Base-by-base conservation (phyloP, 2,888 invertebrate species). In the Junonia oenone region DNA sequence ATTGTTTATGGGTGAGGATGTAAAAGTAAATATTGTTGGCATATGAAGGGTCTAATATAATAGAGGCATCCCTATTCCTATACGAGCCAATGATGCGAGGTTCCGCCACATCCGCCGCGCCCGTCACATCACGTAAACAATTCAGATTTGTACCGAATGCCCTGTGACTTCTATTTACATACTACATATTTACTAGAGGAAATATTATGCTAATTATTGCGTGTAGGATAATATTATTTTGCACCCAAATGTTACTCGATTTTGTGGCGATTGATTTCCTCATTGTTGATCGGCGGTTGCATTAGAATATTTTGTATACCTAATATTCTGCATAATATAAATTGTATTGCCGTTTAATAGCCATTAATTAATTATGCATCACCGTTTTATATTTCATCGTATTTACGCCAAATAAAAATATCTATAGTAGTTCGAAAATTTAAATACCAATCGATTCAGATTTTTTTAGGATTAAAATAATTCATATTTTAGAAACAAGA, bases 21-120 rank as follows among this genome's bases (percentile, higher is more conserved):
- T 29, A 29, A 29, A 29, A 29, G 8, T 33, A n/a, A 2, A 11
- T n/a, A 33, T 8, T 29, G 8, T 8, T 8, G 11, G n/a, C 11
- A 33, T 33, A 33, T 33, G n/a, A 33, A 45, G 13, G 40, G 3
- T 37, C n/a, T 49, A 45, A 33, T 27, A 45, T 45, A 35, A 37
- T 37, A 47, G 54, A 58, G 59, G 56, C 56, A 65, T 56, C 64
- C 65, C 62, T 66, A 55, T 67, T 43, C 22, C 71, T 76, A 69
- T 69, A 71, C 71, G 72, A 80, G 72, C 83, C 87, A 88, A 88
- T 88, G 88, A 78, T 77, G 88, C 89, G 88, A 75, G 82, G 81
- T 83, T 88, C 89, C 89, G 85, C 72, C 68, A 78, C 76, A 82
- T 87, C 89, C 87, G 88, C 81, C 69, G 71, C 72, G 66, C 79